Conservation (phyloP, 53 echinoderm and acorn worm genomes). For the Glandiceps talaboti region DNA sequence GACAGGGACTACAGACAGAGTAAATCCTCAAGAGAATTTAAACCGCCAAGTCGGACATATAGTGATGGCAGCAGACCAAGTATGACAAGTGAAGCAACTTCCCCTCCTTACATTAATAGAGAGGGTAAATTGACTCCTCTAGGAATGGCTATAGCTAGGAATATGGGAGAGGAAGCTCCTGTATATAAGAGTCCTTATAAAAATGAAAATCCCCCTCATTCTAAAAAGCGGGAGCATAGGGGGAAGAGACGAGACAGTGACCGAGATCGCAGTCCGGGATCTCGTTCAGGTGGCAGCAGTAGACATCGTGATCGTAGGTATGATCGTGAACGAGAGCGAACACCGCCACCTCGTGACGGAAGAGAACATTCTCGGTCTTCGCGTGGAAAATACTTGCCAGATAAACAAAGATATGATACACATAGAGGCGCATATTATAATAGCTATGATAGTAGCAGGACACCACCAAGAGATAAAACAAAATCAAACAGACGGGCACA, state of each 20-base stretch:
- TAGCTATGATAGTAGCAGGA: slow-evolving; percentile 6
- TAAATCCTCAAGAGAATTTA: not conserved
- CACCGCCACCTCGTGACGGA: not conserved
- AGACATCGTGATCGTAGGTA: not conserved
- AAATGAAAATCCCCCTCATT: slow-evolving; percentile 36
- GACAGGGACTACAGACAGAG: not conserved
- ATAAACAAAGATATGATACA: not conserved
- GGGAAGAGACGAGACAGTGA: not conserved
- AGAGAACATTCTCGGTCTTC: not conserved
- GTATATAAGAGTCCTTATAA: not conserved
- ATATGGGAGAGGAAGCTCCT: not conserved
- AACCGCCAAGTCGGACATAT: not conserved
- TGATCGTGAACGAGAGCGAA: not conserved
- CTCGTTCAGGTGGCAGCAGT: not conserved
- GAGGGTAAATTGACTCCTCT: slow-evolving; percentile 69
- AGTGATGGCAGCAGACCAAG: not conserved
- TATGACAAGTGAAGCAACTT: not conserved
- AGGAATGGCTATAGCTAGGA: slow-evolving; percentile 45
- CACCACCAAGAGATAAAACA: slow-evolving; percentile 12
- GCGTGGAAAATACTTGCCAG: not conserved
- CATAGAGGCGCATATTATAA: slow-evolving; percentile 24
- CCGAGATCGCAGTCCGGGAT: slow-evolving; percentile 5
- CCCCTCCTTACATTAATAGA: slow-evolving; percentile 51
- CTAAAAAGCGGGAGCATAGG: slow-evolving; percentile 17
- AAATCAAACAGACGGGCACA: slow-evolving; percentile 11